Conservation (phyloP, 2,888 invertebrate species). For the Oligia latruncula region DNA sequence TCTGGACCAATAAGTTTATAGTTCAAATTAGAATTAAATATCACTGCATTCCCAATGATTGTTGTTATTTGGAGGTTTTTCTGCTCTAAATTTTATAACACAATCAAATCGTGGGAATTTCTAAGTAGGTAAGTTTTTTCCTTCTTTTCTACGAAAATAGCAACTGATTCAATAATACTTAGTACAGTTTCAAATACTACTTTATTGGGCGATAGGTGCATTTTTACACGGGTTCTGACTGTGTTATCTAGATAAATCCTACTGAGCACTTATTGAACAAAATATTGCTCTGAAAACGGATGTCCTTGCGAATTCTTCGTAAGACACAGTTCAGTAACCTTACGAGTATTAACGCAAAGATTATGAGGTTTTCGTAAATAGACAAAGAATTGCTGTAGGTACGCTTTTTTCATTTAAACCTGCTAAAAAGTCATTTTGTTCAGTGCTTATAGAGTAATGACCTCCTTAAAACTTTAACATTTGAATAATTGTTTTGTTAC, state of each 20-base stretch:
- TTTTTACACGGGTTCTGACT: slow-evolving; percentile 1
- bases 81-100: not conserved
- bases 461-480: slow-evolving; percentile 5
- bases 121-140: not conserved
- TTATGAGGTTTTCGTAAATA: slow-evolving; percentile 13
- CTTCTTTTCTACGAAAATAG: not conserved
- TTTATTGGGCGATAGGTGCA: not conserved
- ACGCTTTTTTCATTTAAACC: not conserved
- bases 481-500: not conserved
- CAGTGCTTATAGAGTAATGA: slow-evolving; percentile 3
- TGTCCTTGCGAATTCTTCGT: slow-evolving; percentile 34
- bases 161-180: slow-evolving; percentile 4
- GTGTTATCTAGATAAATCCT: not conserved
- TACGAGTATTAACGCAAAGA: slow-evolving; percentile 21
- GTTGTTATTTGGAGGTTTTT: slow-evolving; percentile 12
- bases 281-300: slow-evolving; percentile 16
- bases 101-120: not conserved
- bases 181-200: not conserved
- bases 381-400: not conserved
- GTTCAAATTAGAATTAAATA: slow-evolving; percentile 11
- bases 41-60: slow-evolving; percentile 15
- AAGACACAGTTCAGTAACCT: slow-evolving; percentile 39
- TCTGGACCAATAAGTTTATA: slow-evolving; percentile 19
- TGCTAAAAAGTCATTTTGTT: slow-evolving; percentile 7
- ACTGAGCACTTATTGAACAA: not conserved